These are phyloP conservation scores for Sebastes trivittatus DNA, from an alignment of 2,797 vertebrate genomes.

Conservation along the genomic window DNA sequence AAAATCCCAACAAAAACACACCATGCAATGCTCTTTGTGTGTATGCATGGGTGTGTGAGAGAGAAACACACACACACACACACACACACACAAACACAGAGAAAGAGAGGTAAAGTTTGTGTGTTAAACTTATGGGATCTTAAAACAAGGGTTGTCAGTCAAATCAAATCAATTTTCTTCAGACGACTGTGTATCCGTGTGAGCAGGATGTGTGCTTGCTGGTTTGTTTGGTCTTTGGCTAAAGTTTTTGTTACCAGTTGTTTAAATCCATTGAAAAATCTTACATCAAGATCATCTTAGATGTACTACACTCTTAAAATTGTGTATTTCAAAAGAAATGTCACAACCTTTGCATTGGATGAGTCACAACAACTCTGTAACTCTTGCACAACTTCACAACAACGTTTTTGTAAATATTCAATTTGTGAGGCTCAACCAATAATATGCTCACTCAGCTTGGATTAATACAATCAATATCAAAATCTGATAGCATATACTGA, in stretches of 20 bases:
- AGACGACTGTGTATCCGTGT: not conserved
- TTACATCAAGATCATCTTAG: not conserved
- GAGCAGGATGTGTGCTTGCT: not conserved
- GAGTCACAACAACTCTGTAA: not conserved
- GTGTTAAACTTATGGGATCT: constrained; percentile 39
- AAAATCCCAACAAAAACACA: constrained; percentile 82
- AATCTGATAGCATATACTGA: not conserved
- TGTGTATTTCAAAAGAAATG: not conserved
- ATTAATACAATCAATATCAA: not conserved
- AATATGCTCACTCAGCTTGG: not conserved
- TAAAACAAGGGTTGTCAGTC: constrained; percentile 63
- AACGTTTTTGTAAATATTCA: not conserved
- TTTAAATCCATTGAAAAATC: not conserved
- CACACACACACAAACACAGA: not conserved
- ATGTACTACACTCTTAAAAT: not conserved
- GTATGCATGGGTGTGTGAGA: constrained; percentile 8
- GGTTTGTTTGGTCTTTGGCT: not conserved
- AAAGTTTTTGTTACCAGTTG: not conserved
- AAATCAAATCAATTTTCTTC: constrained; percentile 38
- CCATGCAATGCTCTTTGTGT: constrained; percentile 72
- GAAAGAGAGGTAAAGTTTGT: constrained; percentile 23
- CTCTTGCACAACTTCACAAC: not conserved
- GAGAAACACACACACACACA: not conserved
- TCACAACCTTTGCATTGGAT: not conserved
- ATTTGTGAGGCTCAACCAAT: not conserved